Evolutionary conservation across 1,140 invertebrate genomes (phyloP), one percentile per base, ranked within the genome.

Genomic region (Cardiocondyla obscurior): DNA sequence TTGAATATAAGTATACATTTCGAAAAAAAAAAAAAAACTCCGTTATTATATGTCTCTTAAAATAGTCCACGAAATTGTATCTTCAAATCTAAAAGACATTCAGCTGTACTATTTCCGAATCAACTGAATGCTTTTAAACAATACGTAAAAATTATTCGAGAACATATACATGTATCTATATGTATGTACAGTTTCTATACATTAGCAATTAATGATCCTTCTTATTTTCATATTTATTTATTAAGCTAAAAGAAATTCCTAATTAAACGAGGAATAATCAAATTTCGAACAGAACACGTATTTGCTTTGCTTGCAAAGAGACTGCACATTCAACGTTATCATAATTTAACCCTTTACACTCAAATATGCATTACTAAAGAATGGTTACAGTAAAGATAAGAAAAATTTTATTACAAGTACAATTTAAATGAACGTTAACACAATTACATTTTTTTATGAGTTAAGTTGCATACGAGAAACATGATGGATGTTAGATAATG

Each of bases 111-210:
- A 30, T 64, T 76, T 46, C 28, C 22, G 25, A 10, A 22, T n/a
- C 12, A 30, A 33, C 30, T 36, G 25, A 7, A 53, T 12, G 42
- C 49, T 46, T 19, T 39, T 79, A 69, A 79, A 69, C 36, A 42
- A 55, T 79, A 79, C 28, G 16, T 69, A 79, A 3, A 69, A 79
- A 53, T 77, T 65, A 77, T 67, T 67, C 22, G 60, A 77, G 16
- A 6, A 39, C 39, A 65, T 81, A 55, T 73, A 58, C 77, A 49
- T 87, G 22, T 89, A 90, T 89, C 28, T 90, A 58, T 81, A 49
- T 87, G 22, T 89, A 90, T 89, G 33, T 90, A 90, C 81, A 90
- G 39, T 30, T 70, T 67, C 60, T 57, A 33, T 55, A 53, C 46
- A 65, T 39, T 51, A 46, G 12, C n/a, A 58, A 51, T 36, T 57